phyloP scores from a whole-genome alignment of 1,140 invertebrate genomes.

The Drosophila athabasca region DNA sequence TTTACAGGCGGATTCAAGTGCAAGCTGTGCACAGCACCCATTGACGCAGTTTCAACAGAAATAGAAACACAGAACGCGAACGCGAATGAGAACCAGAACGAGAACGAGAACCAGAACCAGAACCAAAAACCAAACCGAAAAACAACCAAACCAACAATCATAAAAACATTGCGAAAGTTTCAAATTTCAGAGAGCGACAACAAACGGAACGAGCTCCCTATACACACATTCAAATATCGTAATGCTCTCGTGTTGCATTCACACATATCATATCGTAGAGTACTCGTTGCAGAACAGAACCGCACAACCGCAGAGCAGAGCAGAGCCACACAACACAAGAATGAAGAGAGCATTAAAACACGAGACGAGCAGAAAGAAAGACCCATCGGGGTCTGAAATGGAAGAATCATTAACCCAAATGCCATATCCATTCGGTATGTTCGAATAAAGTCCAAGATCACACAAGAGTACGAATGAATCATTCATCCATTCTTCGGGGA shows the following conservation, averaged over 20 bases:
- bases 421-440: neutral
- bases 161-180: slow-evolving; percentile 21
- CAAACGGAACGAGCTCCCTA: neutral
- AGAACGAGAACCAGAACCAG: neutral
- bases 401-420: slow-evolving; percentile 39
- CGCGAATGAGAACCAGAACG: neutral
- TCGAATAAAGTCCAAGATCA: slow-evolving; percentile 5
- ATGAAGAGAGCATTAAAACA: slow-evolving; percentile 8
- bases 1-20: slow-evolving; percentile 49
- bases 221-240: neutral
- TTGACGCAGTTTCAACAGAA: slow-evolving; percentile 61
- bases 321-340: neutral
- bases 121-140: neutral
- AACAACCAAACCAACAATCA: neutral
- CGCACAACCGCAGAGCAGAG: slow-evolving; percentile 9
- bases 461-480: too few relatives aligned
- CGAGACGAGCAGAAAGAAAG: neutral
- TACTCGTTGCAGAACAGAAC: too few relatives aligned
- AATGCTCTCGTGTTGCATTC: neutral
- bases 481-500: too few relatives aligned
- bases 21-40: slow-evolving; percentile 41
- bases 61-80: slow-evolving; percentile 10
- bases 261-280: too few relatives aligned
- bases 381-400: neutral
- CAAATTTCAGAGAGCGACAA: slow-evolving; percentile 38